Percentiles rank a stretch among this genome's conserved stretches.
phyloP scores from a whole-genome alignment of 2,797 vertebrate species.

The Pseudotriccus pelzelni region DNA sequence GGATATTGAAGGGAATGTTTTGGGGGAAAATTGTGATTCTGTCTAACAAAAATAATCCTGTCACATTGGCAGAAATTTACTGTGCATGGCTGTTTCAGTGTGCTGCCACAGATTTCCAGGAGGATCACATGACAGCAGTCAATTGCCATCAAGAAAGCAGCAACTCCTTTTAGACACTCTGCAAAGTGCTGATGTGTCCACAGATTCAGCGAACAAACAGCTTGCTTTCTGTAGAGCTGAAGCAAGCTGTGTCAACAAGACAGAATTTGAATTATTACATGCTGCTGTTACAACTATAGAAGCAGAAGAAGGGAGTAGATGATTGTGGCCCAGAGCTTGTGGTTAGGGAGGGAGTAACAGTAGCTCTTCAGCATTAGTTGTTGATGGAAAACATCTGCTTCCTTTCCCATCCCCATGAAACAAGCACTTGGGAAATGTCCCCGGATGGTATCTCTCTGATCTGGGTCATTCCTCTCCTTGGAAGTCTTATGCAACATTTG shows the following conservation, averaged over 20 bases:
- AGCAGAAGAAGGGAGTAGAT: conserved; percentile 70
- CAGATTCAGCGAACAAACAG: conserved; percentile 63
- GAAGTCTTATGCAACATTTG: conserved; percentile 39
- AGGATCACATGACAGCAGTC: neutral
- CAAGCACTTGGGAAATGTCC: conserved; percentile 53
- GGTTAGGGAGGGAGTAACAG: conserved; percentile 68
- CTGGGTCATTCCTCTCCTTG: conserved; percentile 37
- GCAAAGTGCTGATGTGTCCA: conserved; percentile 72
- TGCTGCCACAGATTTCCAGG: neutral
- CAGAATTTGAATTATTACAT: conserved; percentile 74
- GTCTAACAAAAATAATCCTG: neutral
- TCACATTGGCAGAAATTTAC: neutral
- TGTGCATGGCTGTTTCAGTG: neutral
- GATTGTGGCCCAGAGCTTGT: conserved; percentile 67
- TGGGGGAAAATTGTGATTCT: neutral
- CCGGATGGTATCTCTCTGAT: conserved; percentile 25
- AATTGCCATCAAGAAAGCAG: conserved; percentile 31
- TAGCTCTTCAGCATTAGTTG: conserved; percentile 52
- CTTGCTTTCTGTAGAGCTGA: conserved; percentile 74
- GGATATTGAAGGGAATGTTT: neutral
- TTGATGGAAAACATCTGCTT: conserved; percentile 79
- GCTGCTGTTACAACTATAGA: conserved; percentile 61
- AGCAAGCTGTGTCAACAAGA: conserved; percentile 78
- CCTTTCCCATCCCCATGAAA: conserved; percentile 38
- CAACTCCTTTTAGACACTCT: conserved; percentile 51